Evolutionary conservation across 2,797 vertebrate species (phyloP), one percentile per base, ranked within the genome.

Genomic region (Sandelia bainsii): DNA sequence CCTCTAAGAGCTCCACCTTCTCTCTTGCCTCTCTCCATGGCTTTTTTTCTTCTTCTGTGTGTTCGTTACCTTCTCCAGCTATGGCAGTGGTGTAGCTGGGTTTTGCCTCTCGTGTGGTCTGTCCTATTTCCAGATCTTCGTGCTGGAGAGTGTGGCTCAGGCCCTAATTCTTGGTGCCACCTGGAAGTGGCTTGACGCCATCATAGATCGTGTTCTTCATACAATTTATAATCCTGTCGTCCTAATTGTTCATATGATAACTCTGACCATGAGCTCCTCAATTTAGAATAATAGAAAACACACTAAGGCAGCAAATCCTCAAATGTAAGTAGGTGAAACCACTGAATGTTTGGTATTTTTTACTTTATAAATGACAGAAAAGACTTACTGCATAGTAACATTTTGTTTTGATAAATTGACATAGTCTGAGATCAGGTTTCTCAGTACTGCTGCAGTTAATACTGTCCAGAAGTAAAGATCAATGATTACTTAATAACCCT

Each of bases 401-500:
- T 12, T 20, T 48, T 45, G 1, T 19, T 45, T 45, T 37, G 37
- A 4, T 37, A 10, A 37, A 37, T 12, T 12, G 37, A 37, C 3
- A 37, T 37, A 37, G 37, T 11, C 37, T 39, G 13, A 69, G 64
- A 42, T 29, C 19, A 25, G 17, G 1, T 22, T 59, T 17, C 37
- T 51, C 29, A 49, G 44, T 1, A 13, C 23, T 39, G 16, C 59
- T 48, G 22, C 27, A 69, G 20, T 53, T 54, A 48, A 44, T 23
- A 0, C 54, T 51, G 54, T 7, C 8, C 14, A 37, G 22, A 27
- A 54, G 20, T 13, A 48, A 53, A 52, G 40, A 40, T 53, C 50
- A 48, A 64, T 62, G 37, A 68, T 39, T 7, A 56, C 44, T 51
- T 54, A 25, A 52, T 58, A 45, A 44, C 45, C 22, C 22, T 20